Conservation (phyloP, 2,888 invertebrate species). For the Leptura quadrifasciata region DNA sequence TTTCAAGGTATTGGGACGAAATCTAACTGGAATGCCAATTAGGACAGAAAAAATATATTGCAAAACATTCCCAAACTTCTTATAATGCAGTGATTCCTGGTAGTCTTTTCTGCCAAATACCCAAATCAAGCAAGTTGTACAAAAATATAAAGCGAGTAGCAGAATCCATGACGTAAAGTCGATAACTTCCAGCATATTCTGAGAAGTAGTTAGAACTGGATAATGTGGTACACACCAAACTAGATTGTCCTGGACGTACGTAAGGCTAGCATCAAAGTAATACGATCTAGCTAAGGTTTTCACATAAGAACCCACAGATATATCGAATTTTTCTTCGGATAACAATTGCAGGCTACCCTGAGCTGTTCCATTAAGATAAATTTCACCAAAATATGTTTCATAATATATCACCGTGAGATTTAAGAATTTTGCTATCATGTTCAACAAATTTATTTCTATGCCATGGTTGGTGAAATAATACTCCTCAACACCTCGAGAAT, state of each 20-base stretch:
- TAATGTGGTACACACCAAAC: slow-evolving; percentile 24
- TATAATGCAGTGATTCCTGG: not conserved
- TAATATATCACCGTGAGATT: slow-evolving; percentile 2
- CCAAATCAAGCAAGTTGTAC: not conserved
- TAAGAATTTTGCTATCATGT: slow-evolving; percentile 12
- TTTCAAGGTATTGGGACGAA: not conserved
- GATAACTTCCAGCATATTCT: slow-evolving; percentile 7
- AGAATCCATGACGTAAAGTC: not conserved
- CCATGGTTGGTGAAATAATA: slow-evolving; percentile 17
- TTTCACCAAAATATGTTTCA: slow-evolving; percentile 1
- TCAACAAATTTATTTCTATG: slow-evolving; percentile 31
- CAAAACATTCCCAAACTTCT: not conserved
- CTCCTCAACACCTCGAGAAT: slow-evolving; percentile 3
- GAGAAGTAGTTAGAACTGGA: not conserved
- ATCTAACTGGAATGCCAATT: not conserved
- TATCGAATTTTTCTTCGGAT: slow-evolving; percentile 18
- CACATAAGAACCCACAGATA: slow-evolving; percentile 17
- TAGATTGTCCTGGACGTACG: slow-evolving; percentile 16
- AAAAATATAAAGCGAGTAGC: not conserved
- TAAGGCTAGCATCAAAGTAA: slow-evolving; percentile 25
- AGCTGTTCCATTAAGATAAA: slow-evolving; percentile 24
- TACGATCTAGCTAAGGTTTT: slow-evolving; percentile 27
- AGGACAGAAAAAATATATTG: slow-evolving; percentile 30
- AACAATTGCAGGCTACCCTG: not conserved
- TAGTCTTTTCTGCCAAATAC: not conserved